A percentile compares a stretch with the other conserved stretches of the same genome.
Conservation (phyloP, 2,888 invertebrate genomes). For the Ectobius pallidus region DNA sequence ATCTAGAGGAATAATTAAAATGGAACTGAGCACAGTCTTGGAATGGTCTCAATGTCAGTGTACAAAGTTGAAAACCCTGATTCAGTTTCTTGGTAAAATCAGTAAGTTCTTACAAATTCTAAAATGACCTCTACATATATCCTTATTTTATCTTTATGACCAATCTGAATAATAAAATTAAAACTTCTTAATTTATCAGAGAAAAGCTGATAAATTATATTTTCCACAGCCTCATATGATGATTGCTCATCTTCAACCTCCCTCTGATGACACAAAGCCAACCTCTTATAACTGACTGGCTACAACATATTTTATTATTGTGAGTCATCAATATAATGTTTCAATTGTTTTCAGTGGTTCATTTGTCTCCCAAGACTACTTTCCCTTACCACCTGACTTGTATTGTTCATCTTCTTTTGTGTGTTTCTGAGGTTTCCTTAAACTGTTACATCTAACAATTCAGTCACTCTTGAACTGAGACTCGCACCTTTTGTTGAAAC, state of each 20-base stretch:
- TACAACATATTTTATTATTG: conserved; percentile 26
- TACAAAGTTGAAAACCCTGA: no score
- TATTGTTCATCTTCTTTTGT: conserved; percentile 12
- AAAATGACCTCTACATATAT: no score
- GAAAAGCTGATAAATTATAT: conserved; percentile 41
- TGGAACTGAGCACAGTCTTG: no score
- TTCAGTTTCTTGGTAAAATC: no score
- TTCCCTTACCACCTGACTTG: not conserved
- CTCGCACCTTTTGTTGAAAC: not conserved
- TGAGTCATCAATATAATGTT: conserved; percentile 29
- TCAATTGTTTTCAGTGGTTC: conserved; percentile 15
- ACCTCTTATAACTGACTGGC: conserved; percentile 28
- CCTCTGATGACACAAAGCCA: conserved; percentile 59
- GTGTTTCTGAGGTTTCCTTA: not conserved
- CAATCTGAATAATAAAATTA: no score
- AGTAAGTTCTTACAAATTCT: no score
- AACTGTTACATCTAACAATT: not conserved
- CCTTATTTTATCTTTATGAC: no score
- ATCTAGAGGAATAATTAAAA: no score
- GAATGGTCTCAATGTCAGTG: no score
- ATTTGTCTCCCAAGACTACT: conserved; percentile 1
- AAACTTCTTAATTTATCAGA: no score
- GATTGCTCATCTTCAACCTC: conserved; percentile 75
- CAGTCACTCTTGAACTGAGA: not conserved
- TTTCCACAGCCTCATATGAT: conserved; percentile 72